Conservation (phyloP, 64 coral and sea anemone species). For the Hydrozoanthus tunicans region DNA sequence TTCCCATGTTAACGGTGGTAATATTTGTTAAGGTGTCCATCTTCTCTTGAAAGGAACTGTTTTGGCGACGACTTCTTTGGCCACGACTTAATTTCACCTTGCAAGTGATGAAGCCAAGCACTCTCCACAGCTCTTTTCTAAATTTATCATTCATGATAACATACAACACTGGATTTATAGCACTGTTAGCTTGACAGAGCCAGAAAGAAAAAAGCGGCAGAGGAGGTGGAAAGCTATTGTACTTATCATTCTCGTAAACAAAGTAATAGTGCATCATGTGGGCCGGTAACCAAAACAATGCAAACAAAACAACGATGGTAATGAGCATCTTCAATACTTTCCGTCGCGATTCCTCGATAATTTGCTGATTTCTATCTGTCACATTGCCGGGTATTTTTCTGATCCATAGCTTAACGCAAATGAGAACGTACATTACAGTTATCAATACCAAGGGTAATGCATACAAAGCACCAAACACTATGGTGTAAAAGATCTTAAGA, state of each 20-base stretch:
- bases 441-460: slow-evolving; percentile 51
- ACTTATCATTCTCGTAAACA: neutral
- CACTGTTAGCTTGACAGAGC: slow-evolving; percentile 50
- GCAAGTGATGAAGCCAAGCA: too few relatives aligned
- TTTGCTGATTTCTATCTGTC: neutral
- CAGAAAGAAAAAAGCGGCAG: neutral
- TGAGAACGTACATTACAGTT: slow-evolving; percentile 30
- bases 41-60: too few relatives aligned
- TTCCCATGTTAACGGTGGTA: too few relatives aligned
- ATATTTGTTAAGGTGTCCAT: too few relatives aligned
- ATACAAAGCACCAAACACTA: neutral
- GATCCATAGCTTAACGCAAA: slow-evolving; percentile 55
- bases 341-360: neutral
- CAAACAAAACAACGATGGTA: slow-evolving; percentile 40
- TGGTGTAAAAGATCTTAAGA: slow-evolving; percentile 15
- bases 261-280: neutral
- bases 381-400: slow-evolving; percentile 38
- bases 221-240: neutral
- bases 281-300: slow-evolving; percentile 62
- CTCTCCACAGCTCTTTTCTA: neutral
- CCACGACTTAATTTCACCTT: too few relatives aligned
- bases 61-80: too few relatives aligned
- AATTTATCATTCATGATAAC: slow-evolving; percentile 19
- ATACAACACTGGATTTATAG: slow-evolving; percentile 64
- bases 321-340: slow-evolving; percentile 63